A percentile compares a stretch with the other conserved stretches of the same genome.
phyloP scores from a whole-genome alignment of 2,888 invertebrate genomes.

The Lasius fuliginosus region DNA sequence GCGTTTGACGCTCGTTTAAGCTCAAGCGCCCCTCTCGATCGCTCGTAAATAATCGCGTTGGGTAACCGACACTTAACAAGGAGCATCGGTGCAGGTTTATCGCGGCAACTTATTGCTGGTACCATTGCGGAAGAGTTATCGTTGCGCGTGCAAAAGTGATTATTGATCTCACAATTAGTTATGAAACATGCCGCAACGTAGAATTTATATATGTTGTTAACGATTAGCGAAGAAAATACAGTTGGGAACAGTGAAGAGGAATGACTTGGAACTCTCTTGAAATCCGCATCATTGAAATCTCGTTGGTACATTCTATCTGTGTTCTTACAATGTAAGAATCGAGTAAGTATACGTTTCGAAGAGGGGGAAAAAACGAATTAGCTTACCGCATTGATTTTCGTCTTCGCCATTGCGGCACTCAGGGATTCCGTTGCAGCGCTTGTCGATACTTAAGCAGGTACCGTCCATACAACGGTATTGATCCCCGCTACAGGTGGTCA shows the following conservation, averaged over 20 bases:
- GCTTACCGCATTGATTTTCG: constrained; percentile 87
- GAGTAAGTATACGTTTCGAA: neutral
- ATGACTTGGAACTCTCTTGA: constrained; percentile 9
- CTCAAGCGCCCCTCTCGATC: constrained; percentile 48
- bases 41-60: constrained; percentile 53
- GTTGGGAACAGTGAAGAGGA: neutral
- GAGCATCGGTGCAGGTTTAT: constrained; percentile 38
- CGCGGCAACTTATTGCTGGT: constrained; percentile 41
- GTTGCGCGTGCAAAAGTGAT: constrained; percentile 36
- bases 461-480: constrained; percentile 89
- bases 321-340: constrained; percentile 5
- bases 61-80: constrained; percentile 37
- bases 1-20: constrained; percentile 45
- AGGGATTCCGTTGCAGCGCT: constrained; percentile 87
- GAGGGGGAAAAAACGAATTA: neutral
- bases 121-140: constrained; percentile 31
- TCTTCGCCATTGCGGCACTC: constrained; percentile 89
- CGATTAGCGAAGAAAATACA: neutral
- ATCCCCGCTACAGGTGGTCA: constrained; percentile 86
- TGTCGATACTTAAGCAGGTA: constrained; percentile 86
- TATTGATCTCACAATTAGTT: constrained; percentile 18
- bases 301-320: neutral
- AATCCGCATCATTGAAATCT: constrained; percentile 23
- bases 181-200: neutral
- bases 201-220: neutral